Evolutionary conservation across 37 sponge, comb jelly and placozoan genomes (phyloP).

Genomic region (Haliclona indistincta): DNA sequence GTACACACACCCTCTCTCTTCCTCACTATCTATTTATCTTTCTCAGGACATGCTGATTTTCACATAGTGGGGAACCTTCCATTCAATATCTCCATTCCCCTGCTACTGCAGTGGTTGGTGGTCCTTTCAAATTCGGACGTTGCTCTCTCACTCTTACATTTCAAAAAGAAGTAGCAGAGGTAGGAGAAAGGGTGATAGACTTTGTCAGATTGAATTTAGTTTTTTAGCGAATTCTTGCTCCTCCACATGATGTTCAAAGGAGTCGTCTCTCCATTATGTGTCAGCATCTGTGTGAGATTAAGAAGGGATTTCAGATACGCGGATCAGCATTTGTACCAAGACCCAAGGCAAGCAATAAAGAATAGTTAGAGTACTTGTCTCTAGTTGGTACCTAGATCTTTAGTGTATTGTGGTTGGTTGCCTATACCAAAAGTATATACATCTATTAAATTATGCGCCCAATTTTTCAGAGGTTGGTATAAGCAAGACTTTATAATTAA

Average conservation of each 20-base stretch:
- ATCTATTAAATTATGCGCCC: too few species aligned
- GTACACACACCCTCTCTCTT: not conserved
- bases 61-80: conserved; percentile 88
- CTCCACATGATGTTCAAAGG: conserved; percentile 54
- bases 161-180: conserved; percentile 94
- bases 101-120: conserved; percentile 81
- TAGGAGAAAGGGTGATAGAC: conserved; percentile 1
- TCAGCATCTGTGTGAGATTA: conserved; percentile 67
- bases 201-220: not conserved
- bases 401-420: not conserved
- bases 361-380: too few species aligned
- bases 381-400: too few species aligned
- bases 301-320: conserved; percentile 58
- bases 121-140: conserved; percentile 82
- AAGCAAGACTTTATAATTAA: too few species aligned
- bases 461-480: too few species aligned
- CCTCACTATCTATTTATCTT: not conserved
- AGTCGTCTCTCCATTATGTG: conserved; percentile 80
- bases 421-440: not conserved
- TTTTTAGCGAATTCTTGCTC: conserved; percentile 70
- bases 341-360: conserved; percentile 90
- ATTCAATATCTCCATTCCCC: conserved; percentile 88
- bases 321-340: conserved; percentile 67
- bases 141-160: conserved; percentile 82
- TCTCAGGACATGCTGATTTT: conserved; percentile 50